Evolutionary conservation across 2,797 vertebrate genomes (phyloP).

Genomic region (Hydrocynus forskahlii): DNA sequence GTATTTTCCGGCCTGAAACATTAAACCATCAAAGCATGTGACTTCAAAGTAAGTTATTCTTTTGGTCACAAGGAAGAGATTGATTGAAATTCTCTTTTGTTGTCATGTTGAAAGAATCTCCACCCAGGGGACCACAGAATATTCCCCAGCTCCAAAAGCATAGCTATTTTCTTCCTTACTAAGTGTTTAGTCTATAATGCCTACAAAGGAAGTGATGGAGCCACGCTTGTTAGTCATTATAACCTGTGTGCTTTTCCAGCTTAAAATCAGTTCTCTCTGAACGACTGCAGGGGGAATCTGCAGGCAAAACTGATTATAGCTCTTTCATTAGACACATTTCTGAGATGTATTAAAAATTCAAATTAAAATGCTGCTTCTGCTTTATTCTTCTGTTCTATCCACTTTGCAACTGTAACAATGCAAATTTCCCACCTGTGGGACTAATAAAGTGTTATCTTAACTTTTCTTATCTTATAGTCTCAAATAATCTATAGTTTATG

Average conservation of each 20-base stretch:
- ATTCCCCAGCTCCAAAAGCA: constrained; percentile 46
- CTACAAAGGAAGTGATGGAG: neutral
- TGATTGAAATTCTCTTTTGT: constrained; percentile 72
- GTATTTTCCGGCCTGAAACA: constrained; percentile 51
- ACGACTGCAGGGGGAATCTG: neutral
- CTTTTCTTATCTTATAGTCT: too few relatives aligned
- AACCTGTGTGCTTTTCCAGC: neutral
- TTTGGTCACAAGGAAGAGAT: constrained; percentile 65
- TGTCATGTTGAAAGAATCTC: constrained; percentile 62
- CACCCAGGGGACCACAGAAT: constrained; percentile 62
- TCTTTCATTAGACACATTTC: neutral
- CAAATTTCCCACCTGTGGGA: too few relatives aligned
- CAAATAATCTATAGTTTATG: too few relatives aligned
- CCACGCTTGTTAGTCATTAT: neutral
- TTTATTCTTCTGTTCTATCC: too few relatives aligned
- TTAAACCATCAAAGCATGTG: constrained; percentile 65
- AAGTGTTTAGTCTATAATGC: constrained; percentile 24
- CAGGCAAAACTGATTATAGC: neutral
- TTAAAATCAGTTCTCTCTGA: neutral
- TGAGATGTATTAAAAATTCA: neutral
- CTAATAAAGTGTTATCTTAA: too few relatives aligned
- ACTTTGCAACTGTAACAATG: too few relatives aligned
- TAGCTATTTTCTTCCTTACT: constrained; percentile 30
- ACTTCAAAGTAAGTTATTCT: constrained; percentile 69
- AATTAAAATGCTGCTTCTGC: too few relatives aligned